Evolutionary conservation across 2,113 vertebrate species (phyloP).

Genomic region (Carettochelys insculpta): DNA sequence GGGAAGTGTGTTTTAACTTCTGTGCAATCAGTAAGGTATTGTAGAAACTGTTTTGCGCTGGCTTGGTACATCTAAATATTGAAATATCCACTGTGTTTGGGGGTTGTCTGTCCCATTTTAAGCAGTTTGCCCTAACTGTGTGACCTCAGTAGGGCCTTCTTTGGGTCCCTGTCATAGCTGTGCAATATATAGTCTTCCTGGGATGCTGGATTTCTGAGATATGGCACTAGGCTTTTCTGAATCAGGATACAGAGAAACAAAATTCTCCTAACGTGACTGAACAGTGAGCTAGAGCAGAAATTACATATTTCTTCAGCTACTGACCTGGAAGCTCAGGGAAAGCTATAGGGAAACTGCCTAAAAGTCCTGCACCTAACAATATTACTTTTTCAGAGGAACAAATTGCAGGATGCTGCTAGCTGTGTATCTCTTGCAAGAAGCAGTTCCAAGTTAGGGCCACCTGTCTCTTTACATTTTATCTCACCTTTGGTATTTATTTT

Average conservation of each 20-base stretch:
- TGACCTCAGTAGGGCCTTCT: too few species aligned
- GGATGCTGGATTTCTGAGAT: background rate
- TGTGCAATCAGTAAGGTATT: too few species aligned
- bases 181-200: background rate
- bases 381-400: background rate
- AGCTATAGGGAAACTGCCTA: background rate
- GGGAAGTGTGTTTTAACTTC: too few species aligned
- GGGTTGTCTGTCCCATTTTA: too few species aligned
- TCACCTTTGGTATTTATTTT: background rate
- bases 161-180: background rate
- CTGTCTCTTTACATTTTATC: background rate
- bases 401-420: background rate
- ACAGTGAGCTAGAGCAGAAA: background rate
- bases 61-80: too few species aligned
- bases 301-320: background rate
- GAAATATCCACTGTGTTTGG: too few species aligned
- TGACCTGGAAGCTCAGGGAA: background rate
- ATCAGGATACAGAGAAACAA: background rate
- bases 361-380: background rate
- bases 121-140: too few species aligned
- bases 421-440: background rate
- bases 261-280: background rate
- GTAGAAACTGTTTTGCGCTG: too few species aligned
- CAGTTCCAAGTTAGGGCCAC: background rate
- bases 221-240: background rate